Evolutionary conservation across 1,140 invertebrate species (phyloP).

Genomic region (Brachionus asplanchnoidis): DNA sequence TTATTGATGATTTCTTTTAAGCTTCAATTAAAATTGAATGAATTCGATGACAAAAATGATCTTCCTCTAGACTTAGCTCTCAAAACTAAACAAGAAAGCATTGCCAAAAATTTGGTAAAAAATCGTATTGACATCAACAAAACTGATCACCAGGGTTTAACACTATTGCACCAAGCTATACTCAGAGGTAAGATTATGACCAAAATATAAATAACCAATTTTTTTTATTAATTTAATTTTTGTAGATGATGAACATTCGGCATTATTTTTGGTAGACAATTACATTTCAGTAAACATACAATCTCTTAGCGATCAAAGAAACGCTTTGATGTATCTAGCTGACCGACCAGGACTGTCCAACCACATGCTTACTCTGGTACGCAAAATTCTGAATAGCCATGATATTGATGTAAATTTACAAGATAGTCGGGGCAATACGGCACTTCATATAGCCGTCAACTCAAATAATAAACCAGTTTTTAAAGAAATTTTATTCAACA

Average conservation of each 20-base stretch:
- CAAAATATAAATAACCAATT: not conserved
- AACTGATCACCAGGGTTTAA: conserved; percentile 68
- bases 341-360: conserved; percentile 52
- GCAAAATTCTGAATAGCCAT: conserved; percentile 66
- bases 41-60: conserved; percentile 72
- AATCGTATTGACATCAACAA: conserved; percentile 76
- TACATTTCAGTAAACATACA: conserved; percentile 58
- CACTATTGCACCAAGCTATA: conserved; percentile 77
- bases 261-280: conserved; percentile 60
- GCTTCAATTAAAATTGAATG: conserved; percentile 60
- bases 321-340: conserved; percentile 74
- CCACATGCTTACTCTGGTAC: conserved; percentile 61
- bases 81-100: conserved; percentile 67
- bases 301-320: conserved; percentile 65
- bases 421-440: conserved; percentile 62
- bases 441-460: conserved; percentile 74
- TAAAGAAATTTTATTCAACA: conserved; percentile 64
- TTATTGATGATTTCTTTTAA: not conserved
- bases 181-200: conserved; percentile 62
- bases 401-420: conserved; percentile 71
- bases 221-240: conserved; percentile 43
- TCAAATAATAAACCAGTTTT: conserved; percentile 70
- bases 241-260: conserved; percentile 60
- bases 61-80: conserved; percentile 80
- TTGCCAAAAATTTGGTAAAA: conserved; percentile 75